Evolutionary conservation across 2,113 vertebrate genomes (phyloP).

Genomic region (Danio rerio): GRCz12tu NC_133182.1:42770001-42770500

Average conservation of each 20-base stretch:
- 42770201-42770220: constrained; percentile 64
- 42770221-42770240: constrained; percentile 62
- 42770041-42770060: constrained; percentile 22
- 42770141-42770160: constrained; percentile 13
- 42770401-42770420: neutral
- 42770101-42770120: neutral
- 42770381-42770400: neutral
- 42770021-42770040: neutral
- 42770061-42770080: constrained; percentile 26
- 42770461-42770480: neutral
- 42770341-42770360: neutral
- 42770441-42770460: neutral
- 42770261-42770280: constrained; percentile 56
- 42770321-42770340: constrained; percentile 16
- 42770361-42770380: neutral
- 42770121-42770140: constrained; percentile 30
- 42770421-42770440: no score
- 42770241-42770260: constrained; percentile 54
- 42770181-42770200: constrained; percentile 65
- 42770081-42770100: constrained; percentile 9
- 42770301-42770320: constrained; percentile 7
- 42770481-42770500: no score
- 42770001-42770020: neutral
- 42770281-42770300: constrained; percentile 27
- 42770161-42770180: constrained; percentile 32